Base-by-base conservation (phyloP, 2,797 vertebrate species). In the Hypotaenidia okinawae region DNA sequence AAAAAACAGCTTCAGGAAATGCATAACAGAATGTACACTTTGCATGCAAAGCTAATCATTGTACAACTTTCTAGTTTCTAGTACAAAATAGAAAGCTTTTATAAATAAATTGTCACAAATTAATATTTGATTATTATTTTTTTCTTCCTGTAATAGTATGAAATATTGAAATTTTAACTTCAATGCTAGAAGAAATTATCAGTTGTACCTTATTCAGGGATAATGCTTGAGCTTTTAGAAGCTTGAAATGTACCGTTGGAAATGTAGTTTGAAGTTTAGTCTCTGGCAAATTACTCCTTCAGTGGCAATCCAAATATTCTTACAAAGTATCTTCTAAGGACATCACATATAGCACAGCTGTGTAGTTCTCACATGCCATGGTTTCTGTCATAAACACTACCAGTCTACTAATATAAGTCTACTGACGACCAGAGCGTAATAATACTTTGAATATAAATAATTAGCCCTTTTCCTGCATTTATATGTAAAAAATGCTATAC, bases 401-500 rank as follows among this genome's bases (percentile, higher is more conserved):
- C 14, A 66, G 9, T 16, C 28, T 72, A 7, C 47, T 54, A 9
- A 35, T 33, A n/a, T 5, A 41, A 67, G 33, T 9, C 3, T 76
- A 55, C 24, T 69, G 64, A 57, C 67, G 68, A 33, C 3, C n/a
- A 81, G 27, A 92, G 37, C 28, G 49, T 18, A 25, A 8, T 10
- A 54, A 55, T 22, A 49, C 4, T 80, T 39, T 61, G 64, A 72
- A 49, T 62, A 55, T 10, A 58, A 90, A n/a, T 51, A 54, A 80
- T 75, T 62, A 76, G 82, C 39, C 1, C 1, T 33, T n/a, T 35
- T 25, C 75, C 55, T 59, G 8, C 25, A 58, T 61, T 64, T 62
- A 39, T 32, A 54, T 47, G 5, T 67, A 37, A 81, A 88, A 55
- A 84, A 52, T 0, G 0, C 1, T 57, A 5, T 52, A 45, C 11